phyloP scores from a whole-genome alignment of 1,140 invertebrate genomes.

The Cyphomyrmex costatus region DNA sequence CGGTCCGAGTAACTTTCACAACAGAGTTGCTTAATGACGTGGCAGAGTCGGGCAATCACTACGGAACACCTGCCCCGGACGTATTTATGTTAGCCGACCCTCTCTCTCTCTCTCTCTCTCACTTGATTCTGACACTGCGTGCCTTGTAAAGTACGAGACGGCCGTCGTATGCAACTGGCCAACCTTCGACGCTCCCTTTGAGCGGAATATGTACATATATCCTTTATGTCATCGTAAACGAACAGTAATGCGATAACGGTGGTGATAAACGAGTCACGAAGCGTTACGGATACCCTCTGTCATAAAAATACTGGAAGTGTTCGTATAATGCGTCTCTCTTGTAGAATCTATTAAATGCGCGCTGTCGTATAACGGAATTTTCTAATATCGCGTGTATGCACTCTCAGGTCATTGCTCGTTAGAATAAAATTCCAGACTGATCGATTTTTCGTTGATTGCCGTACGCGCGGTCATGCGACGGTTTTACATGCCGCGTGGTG shows the following conservation, averaged over 20 bases:
- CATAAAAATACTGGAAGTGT: conserved; percentile 47
- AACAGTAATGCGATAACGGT: conserved; percentile 56
- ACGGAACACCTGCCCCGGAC: conserved; percentile 69
- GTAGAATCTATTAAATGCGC: conserved; percentile 58
- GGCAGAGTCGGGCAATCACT: conserved; percentile 67
- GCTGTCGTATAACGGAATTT: conserved; percentile 58
- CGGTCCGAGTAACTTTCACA: conserved; percentile 61
- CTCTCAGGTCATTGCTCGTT: conserved; percentile 49
- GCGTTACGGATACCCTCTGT: conserved; percentile 24
- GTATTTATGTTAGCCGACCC: conserved; percentile 63
- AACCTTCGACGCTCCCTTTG: conserved; percentile 47
- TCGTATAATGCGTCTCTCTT: conserved; percentile 14
- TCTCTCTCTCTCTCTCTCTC: conserved; percentile 23
- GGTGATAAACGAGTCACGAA: conserved; percentile 63
- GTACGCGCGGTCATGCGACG: conserved; percentile 14
- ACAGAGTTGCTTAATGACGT: conserved; percentile 59
- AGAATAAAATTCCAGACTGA: conserved; percentile 49
- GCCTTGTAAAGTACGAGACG: conserved; percentile 37
- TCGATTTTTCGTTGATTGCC: conserved; percentile 45
- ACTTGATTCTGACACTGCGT: conserved; percentile 44
- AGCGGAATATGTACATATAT: conserved; percentile 14
- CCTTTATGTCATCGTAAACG: conserved; percentile 61
- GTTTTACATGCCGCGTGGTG: neutral
- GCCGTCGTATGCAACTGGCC: conserved; percentile 53
- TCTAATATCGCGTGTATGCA: conserved; percentile 60